Evolutionary conservation across 2,888 invertebrate genomes (phyloP).

Genomic region (Caenorhabditis macrosperma): DNA sequence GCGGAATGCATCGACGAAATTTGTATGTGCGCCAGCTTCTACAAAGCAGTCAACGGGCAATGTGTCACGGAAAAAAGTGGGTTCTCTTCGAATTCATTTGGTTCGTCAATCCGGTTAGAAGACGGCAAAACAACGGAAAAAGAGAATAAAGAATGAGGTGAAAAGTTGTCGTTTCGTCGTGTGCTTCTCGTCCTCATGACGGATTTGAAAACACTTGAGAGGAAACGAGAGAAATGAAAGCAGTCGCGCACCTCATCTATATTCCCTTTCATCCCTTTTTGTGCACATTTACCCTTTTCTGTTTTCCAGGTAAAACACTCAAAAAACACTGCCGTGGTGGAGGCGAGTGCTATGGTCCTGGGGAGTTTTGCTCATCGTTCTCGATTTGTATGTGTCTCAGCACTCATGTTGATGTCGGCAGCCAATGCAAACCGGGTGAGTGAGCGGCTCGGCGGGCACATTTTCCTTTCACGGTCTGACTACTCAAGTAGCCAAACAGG

Average conservation of each 20-base stretch:
- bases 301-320: constrained; percentile 68
- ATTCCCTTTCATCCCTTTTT: constrained; percentile 27
- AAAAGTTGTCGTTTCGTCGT: background rate
- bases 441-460: background rate
- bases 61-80: constrained; percentile 66
- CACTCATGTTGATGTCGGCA: constrained; percentile 72
- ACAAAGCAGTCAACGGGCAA: constrained; percentile 61
- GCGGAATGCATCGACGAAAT: constrained; percentile 72
- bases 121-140: constrained; percentile 1
- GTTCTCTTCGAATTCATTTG: constrained; percentile 8
- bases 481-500: constrained; percentile 56
- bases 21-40: constrained; percentile 73
- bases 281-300: background rate
- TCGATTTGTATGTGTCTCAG: constrained; percentile 74
- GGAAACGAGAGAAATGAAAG: constrained; percentile 6
- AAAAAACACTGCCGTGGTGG: constrained; percentile 69
- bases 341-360: constrained; percentile 74
- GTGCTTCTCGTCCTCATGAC: constrained; percentile 11
- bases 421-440: constrained; percentile 73
- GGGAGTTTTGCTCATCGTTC: constrained; percentile 75
- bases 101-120: background rate
- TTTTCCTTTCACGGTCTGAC: constrained; percentile 55
- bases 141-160: constrained; percentile 12
- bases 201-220: constrained; percentile 38
- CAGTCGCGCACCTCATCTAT: constrained; percentile 38